Evolutionary conservation across 1,140 invertebrate genomes (phyloP).

Genomic region (Paramacrobiotus metropolitanus): DNA sequence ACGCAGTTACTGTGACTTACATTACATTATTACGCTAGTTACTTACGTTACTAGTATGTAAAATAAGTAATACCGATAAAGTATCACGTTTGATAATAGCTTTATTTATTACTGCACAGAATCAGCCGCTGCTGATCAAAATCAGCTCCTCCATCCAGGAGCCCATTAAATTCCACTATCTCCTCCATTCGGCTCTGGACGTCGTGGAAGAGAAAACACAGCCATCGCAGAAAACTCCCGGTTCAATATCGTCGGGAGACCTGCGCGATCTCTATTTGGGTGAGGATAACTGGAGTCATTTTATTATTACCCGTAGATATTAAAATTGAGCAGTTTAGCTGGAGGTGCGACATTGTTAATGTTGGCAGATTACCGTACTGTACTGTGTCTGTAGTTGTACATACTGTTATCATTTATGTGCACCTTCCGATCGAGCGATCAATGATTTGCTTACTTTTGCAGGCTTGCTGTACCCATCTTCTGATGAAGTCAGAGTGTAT

Average conservation of each 20-base stretch:
- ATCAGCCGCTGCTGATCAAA: constrained; percentile 2
- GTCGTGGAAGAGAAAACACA: constrained; percentile 72
- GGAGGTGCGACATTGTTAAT: too few relatives aligned
- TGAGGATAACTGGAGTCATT: too few relatives aligned
- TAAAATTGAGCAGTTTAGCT: too few relatives aligned
- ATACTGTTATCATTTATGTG: too few relatives aligned
- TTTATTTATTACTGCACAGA: not conserved
- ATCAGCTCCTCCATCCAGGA: not conserved
- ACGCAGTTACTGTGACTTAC: not conserved
- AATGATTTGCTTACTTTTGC: constrained; percentile 57
- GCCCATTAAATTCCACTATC: constrained; percentile 56
- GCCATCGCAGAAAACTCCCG: constrained; percentile 32
- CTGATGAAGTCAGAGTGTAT: constrained; percentile 8
- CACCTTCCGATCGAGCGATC: too few relatives aligned
- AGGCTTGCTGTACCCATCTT: constrained; percentile 2
- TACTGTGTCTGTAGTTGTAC: too few relatives aligned
- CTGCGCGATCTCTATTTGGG: constrained; percentile 65
- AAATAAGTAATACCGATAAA: too few relatives aligned
- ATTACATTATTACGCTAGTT: not conserved
- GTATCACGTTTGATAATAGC: not conserved
- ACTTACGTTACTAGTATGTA: not conserved
- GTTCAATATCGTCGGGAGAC: constrained; percentile 21
- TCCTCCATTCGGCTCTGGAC: constrained; percentile 75
- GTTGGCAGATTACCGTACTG: too few relatives aligned
- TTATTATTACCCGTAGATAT: too few relatives aligned